Evolutionary conservation across 23 tunicate species (phyloP).

Genomic region (Phallusia fumigata): DNA sequence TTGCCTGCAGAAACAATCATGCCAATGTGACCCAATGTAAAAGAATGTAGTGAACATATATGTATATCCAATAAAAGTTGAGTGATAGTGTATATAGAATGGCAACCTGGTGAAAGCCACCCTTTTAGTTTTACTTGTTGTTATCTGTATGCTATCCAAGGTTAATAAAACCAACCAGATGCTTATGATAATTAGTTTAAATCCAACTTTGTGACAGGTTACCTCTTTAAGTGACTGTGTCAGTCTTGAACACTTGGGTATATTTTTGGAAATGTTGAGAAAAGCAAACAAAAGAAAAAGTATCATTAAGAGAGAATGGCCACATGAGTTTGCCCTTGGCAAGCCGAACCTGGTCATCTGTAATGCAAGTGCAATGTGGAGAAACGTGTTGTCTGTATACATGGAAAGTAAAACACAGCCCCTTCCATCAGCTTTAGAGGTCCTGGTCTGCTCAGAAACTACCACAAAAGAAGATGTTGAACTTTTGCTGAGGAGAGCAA

Average conservation of each 20-base stretch:
- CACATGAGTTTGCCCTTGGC: constrained; percentile 18
- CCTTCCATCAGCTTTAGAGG: constrained; percentile 46
- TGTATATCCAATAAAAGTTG: too few species aligned
- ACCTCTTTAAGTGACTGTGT: constrained; percentile 36
- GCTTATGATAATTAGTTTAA: too few species aligned
- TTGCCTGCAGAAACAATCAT: too few species aligned
- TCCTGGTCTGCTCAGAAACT: constrained; percentile 36
- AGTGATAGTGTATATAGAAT: too few species aligned
- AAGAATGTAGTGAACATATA: too few species aligned
- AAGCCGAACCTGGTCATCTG: constrained; percentile 39
- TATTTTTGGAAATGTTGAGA: constrained; percentile 21
- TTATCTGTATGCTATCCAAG: too few species aligned
- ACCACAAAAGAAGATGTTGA: constrained; percentile 58
- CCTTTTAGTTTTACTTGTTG: too few species aligned
- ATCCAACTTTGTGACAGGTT: too few species aligned
- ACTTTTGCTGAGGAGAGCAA: constrained; percentile 53
- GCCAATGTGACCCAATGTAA: too few species aligned
- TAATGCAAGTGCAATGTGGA: constrained; percentile 20
- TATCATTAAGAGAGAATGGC: background rate
- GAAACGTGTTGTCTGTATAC: constrained; percentile 30
- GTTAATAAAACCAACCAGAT: too few species aligned
- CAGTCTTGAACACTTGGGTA: constrained; percentile 50
- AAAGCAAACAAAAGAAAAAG: background rate
- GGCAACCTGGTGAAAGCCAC: too few species aligned
- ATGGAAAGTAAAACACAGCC: constrained; percentile 16